These are phyloP conservation scores for Trilocha varians DNA, from an alignment of 2,888 invertebrate genomes.

Conservation along the genomic window DNA sequence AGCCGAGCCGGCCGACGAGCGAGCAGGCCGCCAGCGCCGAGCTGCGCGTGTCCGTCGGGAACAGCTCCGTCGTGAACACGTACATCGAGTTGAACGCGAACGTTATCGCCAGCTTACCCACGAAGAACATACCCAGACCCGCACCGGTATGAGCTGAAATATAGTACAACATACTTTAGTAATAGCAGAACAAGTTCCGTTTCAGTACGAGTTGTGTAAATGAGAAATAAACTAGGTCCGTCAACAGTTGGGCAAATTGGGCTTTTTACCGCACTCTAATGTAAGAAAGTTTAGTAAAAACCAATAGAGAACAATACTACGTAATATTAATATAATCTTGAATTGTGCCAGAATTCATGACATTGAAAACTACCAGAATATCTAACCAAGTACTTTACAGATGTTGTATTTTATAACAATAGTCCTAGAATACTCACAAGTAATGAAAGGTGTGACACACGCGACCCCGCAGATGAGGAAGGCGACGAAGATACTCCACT, in stretches of 20 bases:
- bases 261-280: no score
- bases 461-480: constrained; percentile 49
- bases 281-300: no score
- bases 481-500: constrained; percentile 44
- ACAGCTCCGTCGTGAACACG: constrained; percentile 80
- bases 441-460: constrained; percentile 45
- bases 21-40: constrained; percentile 79
- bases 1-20: constrained; percentile 79
- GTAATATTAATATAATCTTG: no score
- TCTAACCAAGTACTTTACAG: no score
- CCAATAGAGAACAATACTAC: no score
- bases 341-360: no score
- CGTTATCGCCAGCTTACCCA: constrained; percentile 78
- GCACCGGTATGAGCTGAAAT: constrained; percentile 37
- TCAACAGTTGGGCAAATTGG: no score
- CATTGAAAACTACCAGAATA: no score
- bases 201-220: neutral
- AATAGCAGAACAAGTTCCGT: neutral
- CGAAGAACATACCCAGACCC: constrained; percentile 62
- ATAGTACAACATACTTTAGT: constrained; percentile 8
- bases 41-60: constrained; percentile 78
- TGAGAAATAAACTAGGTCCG: constrained; percentile 5
- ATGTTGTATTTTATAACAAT: no score
- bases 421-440: constrained; percentile 43
- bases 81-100: constrained; percentile 78